These are phyloP conservation scores for Itoplectis maculator DNA, from an alignment of 2,888 invertebrate genomes.

Conservation along the genomic window DNA sequence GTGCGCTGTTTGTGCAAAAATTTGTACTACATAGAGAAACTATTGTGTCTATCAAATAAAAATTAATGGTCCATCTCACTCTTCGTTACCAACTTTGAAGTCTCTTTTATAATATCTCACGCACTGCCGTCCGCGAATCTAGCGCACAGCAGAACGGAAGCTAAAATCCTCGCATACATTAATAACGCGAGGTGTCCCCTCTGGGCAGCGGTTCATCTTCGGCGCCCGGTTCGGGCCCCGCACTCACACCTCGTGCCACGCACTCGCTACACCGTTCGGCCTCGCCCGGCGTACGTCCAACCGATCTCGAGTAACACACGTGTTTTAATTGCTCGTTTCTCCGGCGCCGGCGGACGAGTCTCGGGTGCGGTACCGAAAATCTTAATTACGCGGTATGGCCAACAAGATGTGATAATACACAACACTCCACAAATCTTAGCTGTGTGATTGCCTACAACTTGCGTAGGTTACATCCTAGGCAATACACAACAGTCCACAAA, in stretches of 20 bases:
- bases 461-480: too few species aligned
- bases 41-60: too few species aligned
- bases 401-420: background rate
- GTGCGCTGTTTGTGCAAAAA: background rate
- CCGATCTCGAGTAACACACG: constrained; percentile 70
- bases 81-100: constrained; percentile 42
- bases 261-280: constrained; percentile 69
- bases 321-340: constrained; percentile 75
- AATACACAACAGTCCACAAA: too few species aligned
- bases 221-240: constrained; percentile 59
- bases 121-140: constrained; percentile 35
- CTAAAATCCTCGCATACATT: constrained; percentile 82
- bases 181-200: constrained; percentile 84
- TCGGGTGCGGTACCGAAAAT: constrained; percentile 15
- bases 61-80: background rate
- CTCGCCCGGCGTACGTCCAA: constrained; percentile 67
- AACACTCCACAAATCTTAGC: too few species aligned
- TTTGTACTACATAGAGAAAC: too few species aligned
- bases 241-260: constrained; percentile 9
- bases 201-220: constrained; percentile 84
- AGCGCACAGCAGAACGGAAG: constrained; percentile 77
- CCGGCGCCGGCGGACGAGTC: background rate
- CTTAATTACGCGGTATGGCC: constrained; percentile 27
- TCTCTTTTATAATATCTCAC: constrained; percentile 44
- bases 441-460: too few species aligned